Percentiles rank a stretch among this genome's conserved stretches.
Conservation (phyloP, 2,888 invertebrate species). For the Acronicta alni region DNA sequence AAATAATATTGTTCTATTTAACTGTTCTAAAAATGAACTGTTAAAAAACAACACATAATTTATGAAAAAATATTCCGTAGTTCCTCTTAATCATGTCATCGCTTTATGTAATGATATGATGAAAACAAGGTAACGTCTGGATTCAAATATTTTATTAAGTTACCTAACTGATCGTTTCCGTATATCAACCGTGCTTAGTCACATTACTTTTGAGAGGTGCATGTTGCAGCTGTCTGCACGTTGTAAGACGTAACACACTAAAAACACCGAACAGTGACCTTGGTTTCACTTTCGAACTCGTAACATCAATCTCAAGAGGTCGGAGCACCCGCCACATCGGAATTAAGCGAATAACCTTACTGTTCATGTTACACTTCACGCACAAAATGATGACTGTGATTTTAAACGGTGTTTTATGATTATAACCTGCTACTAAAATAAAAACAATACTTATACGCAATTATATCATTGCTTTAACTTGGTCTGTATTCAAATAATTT, state of each 20-base stretch:
- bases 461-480: slow-evolving; percentile 42
- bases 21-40: slow-evolving; percentile 15
- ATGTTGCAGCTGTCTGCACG: slow-evolving; percentile 60
- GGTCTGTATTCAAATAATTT: slow-evolving; percentile 16
- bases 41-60: slow-evolving; percentile 20
- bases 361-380: slow-evolving; percentile 45
- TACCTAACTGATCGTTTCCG: slow-evolving; percentile 63
- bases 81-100: slow-evolving; percentile 21
- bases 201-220: slow-evolving; percentile 58
- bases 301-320: slow-evolving; percentile 66
- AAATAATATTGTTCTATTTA: background rate
- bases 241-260: slow-evolving; percentile 35
- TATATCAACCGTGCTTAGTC: slow-evolving; percentile 36
- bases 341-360: slow-evolving; percentile 50
- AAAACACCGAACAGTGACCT: slow-evolving; percentile 54
- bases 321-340: slow-evolving; percentile 63
- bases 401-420: slow-evolving; percentile 22
- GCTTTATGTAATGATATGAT: slow-evolving; percentile 36
- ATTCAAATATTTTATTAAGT: slow-evolving; percentile 53
- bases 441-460: slow-evolving; percentile 18
- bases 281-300: slow-evolving; percentile 79
- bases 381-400: slow-evolving; percentile 21
- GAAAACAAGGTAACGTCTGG: slow-evolving; percentile 40
- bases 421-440: slow-evolving; percentile 11
- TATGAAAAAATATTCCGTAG: slow-evolving; percentile 21